Conservation (phyloP, 2,113 vertebrate species). For the Romanogobio albipinnatus region DNA sequence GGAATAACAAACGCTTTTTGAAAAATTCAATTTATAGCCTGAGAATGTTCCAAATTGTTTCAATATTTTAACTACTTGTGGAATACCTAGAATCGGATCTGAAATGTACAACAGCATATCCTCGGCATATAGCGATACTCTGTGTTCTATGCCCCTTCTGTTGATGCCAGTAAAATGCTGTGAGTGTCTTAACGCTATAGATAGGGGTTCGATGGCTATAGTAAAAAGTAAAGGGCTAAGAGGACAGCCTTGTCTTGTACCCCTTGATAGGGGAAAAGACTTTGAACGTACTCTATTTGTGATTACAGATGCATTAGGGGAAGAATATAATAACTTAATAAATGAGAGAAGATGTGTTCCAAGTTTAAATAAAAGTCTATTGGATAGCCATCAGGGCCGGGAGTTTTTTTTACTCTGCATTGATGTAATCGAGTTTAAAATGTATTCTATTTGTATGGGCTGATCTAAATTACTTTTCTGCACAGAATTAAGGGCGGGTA, state of each 20-base stretch:
- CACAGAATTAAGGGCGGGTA: not conserved
- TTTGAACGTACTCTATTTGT: not conserved
- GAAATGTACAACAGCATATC: not conserved
- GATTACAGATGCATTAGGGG: not conserved
- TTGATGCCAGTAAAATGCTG: not conserved
- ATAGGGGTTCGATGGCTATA: not conserved
- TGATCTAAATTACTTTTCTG: not conserved
- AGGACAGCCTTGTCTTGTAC: not conserved
- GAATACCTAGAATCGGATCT: not conserved
- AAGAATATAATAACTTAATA: not conserved
- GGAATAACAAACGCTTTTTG: not conserved
- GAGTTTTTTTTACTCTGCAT: constrained; percentile 9
- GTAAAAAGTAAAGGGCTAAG: constrained; percentile 4
- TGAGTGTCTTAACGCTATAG: not conserved
- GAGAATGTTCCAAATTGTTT: constrained; percentile 7
- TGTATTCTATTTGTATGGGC: constrained; percentile 23
- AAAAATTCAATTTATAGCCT: not conserved
- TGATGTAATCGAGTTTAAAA: not conserved
- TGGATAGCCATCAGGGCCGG: not conserved
- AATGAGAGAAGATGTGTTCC: not conserved
- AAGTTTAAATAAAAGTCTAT: not conserved
- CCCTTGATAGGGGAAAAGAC: not conserved
- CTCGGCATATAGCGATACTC: not conserved
- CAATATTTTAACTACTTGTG: not conserved
- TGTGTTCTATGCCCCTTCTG: not conserved